These are phyloP conservation scores for Zaprionus capensis DNA, from an alignment of 1,140 invertebrate species.

Conservation along the genomic window DNA sequence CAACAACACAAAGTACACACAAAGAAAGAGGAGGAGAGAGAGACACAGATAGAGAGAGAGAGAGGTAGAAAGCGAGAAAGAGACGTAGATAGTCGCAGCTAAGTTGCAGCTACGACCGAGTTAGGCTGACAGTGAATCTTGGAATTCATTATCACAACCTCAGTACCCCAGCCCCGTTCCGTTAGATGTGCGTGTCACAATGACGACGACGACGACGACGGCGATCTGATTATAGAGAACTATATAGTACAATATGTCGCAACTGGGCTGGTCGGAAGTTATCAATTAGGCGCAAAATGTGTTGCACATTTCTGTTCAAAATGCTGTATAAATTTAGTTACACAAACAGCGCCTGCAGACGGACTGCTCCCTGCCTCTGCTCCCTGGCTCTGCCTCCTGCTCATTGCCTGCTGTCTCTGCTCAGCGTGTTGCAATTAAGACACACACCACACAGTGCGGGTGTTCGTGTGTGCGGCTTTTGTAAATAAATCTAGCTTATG, in stretches of 20 bases:
- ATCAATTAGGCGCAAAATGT: constrained; percentile 81
- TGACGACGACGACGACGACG: too few species aligned
- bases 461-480: constrained; percentile 52
- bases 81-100: not conserved
- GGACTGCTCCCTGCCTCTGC: constrained; percentile 8
- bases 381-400: constrained; percentile 21
- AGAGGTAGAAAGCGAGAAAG: constrained; percentile 3
- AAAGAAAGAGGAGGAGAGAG: not conserved
- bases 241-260: not conserved
- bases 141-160: constrained; percentile 77
- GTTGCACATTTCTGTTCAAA: constrained; percentile 64
- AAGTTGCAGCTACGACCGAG: constrained; percentile 37
- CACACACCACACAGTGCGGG: constrained; percentile 16
- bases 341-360: constrained; percentile 46
- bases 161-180: constrained; percentile 8
- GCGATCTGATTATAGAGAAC: too few species aligned
- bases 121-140: constrained; percentile 71
- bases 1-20: constrained; percentile 6
- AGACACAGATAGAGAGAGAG: not conserved
- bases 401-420: constrained; percentile 36
- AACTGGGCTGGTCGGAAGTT: constrained; percentile 67
- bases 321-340: constrained; percentile 76
- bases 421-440: constrained; percentile 77
- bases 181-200: constrained; percentile 24
- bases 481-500: constrained; percentile 79